A percentile compares a stretch with the other conserved stretches of the same genome.
phyloP scores from a whole-genome alignment of 2,113 vertebrate genomes.

The Macroglossus sobrinus region DNA sequence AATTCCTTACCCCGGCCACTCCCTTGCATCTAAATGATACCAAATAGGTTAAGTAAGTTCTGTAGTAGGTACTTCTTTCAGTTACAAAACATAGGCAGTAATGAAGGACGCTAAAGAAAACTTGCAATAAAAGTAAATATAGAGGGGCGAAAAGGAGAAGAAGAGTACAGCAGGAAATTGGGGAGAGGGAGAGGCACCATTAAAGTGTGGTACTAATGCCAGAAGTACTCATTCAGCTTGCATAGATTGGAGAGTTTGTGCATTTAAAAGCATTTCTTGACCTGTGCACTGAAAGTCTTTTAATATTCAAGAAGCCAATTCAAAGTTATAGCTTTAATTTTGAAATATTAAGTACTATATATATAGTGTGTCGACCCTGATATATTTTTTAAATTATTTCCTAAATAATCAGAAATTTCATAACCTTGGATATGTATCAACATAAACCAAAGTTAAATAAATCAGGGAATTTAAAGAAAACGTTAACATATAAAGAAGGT shows the following conservation, averaged over 20 bases:
- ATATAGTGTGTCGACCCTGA: background rate
- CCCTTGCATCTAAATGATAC: background rate
- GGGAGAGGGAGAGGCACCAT: background rate
- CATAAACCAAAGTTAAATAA: conserved; percentile 42
- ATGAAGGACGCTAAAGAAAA: background rate
- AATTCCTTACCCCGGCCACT: background rate
- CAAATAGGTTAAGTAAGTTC: background rate
- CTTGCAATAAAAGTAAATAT: background rate
- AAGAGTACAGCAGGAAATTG: background rate
- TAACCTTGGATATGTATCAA: background rate
- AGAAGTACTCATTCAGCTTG: background rate
- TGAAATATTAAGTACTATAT: background rate
- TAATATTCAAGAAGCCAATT: conserved; percentile 26
- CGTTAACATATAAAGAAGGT: background rate
- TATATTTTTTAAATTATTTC: conserved; percentile 45
- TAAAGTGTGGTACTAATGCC: background rate
- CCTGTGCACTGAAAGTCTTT: conserved; percentile 14
- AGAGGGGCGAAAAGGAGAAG: background rate
- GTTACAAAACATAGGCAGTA: background rate
- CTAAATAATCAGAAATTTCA: conserved; percentile 45
- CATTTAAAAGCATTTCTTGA: background rate
- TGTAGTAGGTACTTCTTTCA: background rate
- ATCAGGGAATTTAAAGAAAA: conserved; percentile 7
- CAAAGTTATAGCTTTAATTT: conserved; percentile 8
- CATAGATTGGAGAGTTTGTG: background rate